Conservation (phyloP, 2,113 vertebrate genomes). For the Chlorodrepanis virens region DNA sequence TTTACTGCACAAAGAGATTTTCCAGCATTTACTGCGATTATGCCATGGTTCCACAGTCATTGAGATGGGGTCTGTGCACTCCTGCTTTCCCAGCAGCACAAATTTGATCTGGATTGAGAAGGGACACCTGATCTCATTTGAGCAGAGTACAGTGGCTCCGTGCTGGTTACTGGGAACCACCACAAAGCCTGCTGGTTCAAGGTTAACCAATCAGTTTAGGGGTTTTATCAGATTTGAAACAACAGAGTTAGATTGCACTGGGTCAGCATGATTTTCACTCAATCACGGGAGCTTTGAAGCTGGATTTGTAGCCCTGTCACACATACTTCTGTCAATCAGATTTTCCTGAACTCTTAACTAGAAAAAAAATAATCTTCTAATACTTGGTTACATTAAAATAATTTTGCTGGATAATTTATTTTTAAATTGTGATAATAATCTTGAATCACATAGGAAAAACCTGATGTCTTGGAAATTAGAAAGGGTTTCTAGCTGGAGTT, state of each 20-base stretch:
- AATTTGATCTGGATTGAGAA: not conserved
- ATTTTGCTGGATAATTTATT: not conserved
- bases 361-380: not conserved
- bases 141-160: not conserved
- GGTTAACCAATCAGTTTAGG: not conserved
- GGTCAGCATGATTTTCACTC: not conserved
- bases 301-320: not conserved
- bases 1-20: not conserved
- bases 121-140: not conserved
- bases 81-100: not conserved
- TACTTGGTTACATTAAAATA: not conserved
- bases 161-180: not conserved
- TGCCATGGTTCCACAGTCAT: not conserved
- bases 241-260: not conserved
- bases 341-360: not conserved
- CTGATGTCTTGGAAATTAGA: not conserved
- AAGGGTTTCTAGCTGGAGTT: not conserved
- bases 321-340: not conserved
- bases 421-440: conserved; percentile 25
- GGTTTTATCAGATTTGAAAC: not conserved
- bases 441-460: not conserved
- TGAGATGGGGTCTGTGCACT: not conserved
- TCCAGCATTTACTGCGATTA: not conserved
- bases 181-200: not conserved
- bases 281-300: not conserved